These are phyloP conservation scores for Phania funesta DNA, from an alignment of 2,888 invertebrate genomes.

Conservation along the genomic window DNA sequence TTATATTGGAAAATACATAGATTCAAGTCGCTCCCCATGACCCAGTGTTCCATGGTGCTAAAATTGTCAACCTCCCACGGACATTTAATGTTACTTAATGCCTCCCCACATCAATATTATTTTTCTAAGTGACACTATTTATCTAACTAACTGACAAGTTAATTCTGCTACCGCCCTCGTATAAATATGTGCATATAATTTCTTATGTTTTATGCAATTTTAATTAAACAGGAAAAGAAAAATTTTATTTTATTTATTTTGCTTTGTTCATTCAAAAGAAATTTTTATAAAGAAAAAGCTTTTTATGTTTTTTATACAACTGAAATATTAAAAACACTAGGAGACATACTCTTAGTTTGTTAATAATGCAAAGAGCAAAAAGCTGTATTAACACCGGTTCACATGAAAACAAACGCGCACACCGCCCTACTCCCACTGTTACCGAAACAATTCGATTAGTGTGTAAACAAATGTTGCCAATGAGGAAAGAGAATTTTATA, in stretches of 20 bases:
- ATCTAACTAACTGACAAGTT: no score
- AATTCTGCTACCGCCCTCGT: no score
- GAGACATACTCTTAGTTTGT: neutral
- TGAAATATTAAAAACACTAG: neutral
- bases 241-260: neutral
- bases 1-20: no score
- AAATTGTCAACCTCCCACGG: no score
- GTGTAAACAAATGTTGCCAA: slow-evolving; percentile 42
- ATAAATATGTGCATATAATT: neutral
- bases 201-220: slow-evolving; percentile 30
- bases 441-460: neutral
- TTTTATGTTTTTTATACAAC: neutral
- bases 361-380: neutral
- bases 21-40: no score
- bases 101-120: neutral
- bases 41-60: no score
- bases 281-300: slow-evolving; percentile 2
- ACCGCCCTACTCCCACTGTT: neutral
- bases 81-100: no score
- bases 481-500: neutral
- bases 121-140: neutral
- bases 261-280: neutral
- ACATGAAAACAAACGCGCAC: neutral
- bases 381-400: slow-evolving; percentile 27
- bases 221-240: slow-evolving; percentile 47